These are phyloP conservation scores for Leucoraja erinaceus DNA, from an alignment of 2,113 vertebrate species.

Conservation along the genomic window DNA sequence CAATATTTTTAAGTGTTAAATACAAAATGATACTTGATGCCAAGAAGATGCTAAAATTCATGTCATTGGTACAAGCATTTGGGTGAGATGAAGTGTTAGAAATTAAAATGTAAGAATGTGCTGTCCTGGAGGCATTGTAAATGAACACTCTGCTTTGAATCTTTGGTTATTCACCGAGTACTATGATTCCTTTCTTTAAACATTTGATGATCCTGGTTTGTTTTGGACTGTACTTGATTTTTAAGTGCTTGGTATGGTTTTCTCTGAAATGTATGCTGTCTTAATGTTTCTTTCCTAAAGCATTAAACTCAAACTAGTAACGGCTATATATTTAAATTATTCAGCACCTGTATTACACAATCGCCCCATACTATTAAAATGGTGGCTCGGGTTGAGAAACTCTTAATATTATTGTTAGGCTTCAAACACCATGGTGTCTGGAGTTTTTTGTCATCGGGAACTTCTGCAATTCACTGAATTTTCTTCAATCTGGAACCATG, in stretches of 20 bases:
- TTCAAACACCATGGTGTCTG: background rate
- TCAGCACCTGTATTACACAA: too few species aligned
- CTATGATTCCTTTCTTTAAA: too few species aligned
- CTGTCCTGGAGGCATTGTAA: background rate
- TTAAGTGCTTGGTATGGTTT: too few species aligned
- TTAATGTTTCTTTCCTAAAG: too few species aligned
- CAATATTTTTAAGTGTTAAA: background rate
- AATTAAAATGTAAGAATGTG: too few species aligned
- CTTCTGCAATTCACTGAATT: background rate
- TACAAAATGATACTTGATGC: background rate
- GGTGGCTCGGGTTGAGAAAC: background rate
- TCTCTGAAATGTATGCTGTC: too few species aligned
- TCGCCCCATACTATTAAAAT: background rate
- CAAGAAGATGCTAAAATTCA: too few species aligned
- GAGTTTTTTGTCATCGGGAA: background rate
- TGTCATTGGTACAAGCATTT: too few species aligned
- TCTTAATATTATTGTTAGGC: background rate
- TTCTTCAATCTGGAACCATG: background rate
- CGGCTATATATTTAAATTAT: too few species aligned
- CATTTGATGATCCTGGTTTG: background rate
- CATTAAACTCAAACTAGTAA: too few species aligned
- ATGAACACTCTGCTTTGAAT: constrained; percentile 4
- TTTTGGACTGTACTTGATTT: background rate
- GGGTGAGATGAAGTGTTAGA: too few species aligned
- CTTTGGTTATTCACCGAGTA: background rate